Base-by-base conservation (phyloP, 1,140 invertebrate genomes). In the Streblospio benedicti region DNA sequence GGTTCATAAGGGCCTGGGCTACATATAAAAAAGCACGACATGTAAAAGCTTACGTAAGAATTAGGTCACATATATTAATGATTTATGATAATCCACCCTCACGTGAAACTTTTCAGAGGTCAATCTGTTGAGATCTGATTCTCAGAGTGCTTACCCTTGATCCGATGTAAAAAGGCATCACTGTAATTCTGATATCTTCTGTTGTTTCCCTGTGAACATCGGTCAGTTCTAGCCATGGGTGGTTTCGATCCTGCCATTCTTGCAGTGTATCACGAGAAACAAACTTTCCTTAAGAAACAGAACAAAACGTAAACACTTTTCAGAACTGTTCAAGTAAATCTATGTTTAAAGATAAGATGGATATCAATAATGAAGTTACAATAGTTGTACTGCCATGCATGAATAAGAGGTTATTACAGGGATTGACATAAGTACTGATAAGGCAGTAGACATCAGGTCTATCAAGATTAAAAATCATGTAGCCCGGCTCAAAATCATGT, bases 121-220 rank as follows among this genome's bases (percentile, higher is more conserved):
- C n/a, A 38, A n/a, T 9, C 9, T 9, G 9, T 38, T 38, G n/a
- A 38, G 18, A 50, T 30, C 2, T 18, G 43, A 52, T 35, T 35
- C 43, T 4, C 3, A 23, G 9, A 44, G 12, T 9, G 49, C 65
- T 47, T n/a, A n/a, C 65, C 65, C 91, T 83, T 68, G 88, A 93
- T 28, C 91, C 91, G 89, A 95, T 93, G 73, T 95, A 98, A 79
- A 97, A 97, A 97, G 94, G 94, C 75, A 96, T 97, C 2, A 97
- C 94, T 9, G 94, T 98, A 4, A 98, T 87, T 20, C 93, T 81
- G 64, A 97, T 87, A 75, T 90, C 89, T 77, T 97, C 92, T 0
- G 94, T 97, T 0, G 92, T 97, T 81, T 97, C 92, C 72, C 92
- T 90, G 74, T 97, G 92, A n/a, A 98, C 93, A 80, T 97, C 92